Evolutionary conservation across 2,113 vertebrate species (phyloP).

Genomic region (Carassius carassius): DNA sequence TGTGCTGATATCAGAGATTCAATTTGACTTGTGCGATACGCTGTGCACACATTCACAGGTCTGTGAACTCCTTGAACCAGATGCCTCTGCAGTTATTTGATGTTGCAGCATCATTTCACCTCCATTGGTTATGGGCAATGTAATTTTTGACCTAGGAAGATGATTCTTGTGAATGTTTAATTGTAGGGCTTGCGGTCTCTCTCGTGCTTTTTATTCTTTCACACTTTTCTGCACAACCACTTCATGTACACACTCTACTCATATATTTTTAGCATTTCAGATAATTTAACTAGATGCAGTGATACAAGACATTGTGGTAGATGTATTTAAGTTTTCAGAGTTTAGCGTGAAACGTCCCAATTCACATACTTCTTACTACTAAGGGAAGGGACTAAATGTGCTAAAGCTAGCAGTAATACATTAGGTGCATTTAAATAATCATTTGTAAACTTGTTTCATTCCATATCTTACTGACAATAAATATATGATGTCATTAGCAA

Average conservation of each 20-base stretch:
- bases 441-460: not conserved
- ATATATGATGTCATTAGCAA: not conserved
- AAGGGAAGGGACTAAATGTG: not conserved
- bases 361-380: not conserved
- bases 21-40: not conserved
- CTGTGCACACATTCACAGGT: not conserved
- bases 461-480: not conserved
- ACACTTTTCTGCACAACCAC: not conserved
- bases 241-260: not conserved
- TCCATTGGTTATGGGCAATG: not conserved
- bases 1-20: slow-evolving; percentile 30
- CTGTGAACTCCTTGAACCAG: slow-evolving; percentile 13
- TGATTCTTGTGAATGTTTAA: not conserved
- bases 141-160: not conserved
- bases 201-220: not conserved
- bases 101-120: not conserved
- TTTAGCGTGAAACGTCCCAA: not conserved
- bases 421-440: not conserved
- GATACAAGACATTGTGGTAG: not conserved
- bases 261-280: not conserved
- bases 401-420: not conserved
- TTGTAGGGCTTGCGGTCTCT: not conserved
- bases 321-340: not conserved
- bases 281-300: not conserved
- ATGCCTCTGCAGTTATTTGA: slow-evolving; percentile 2